Conservation (phyloP, 2,888 invertebrate species). For the Chymomyza amoena region DNA sequence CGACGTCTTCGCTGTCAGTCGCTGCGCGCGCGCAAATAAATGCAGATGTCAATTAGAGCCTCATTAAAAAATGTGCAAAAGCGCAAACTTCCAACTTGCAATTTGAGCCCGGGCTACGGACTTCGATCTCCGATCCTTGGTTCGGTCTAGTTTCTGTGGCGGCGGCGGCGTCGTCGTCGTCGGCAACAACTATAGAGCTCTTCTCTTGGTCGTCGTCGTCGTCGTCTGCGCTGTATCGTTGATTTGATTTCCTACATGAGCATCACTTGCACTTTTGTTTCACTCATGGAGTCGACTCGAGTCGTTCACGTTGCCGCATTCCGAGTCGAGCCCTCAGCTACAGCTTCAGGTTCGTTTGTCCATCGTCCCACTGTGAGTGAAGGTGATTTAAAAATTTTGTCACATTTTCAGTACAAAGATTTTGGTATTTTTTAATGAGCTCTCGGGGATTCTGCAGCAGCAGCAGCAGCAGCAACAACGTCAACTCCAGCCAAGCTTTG, state of each 20-base stretch:
- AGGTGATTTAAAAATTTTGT: constrained; percentile 78
- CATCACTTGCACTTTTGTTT: constrained; percentile 75
- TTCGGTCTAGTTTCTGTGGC: constrained; percentile 43
- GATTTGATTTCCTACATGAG: constrained; percentile 64
- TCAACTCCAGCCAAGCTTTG: neutral
- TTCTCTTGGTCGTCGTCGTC: constrained; percentile 6
- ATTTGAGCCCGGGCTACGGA: neutral
- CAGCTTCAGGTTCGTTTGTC: neutral
- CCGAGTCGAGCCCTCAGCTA: constrained; percentile 9
- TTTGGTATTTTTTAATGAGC: constrained; percentile 78
- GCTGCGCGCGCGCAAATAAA: constrained; percentile 62
- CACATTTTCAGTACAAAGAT: constrained; percentile 77
- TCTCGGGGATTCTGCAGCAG: constrained; percentile 57
- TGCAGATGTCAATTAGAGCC: constrained; percentile 78
- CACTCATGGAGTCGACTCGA: neutral
- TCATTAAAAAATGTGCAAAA: constrained; percentile 74
- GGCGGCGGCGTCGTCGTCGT: neutral
- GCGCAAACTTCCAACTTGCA: constrained; percentile 33
- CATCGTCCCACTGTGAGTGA: constrained; percentile 48
- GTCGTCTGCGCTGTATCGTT: constrained; percentile 8
- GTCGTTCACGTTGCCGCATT: constrained; percentile 39
- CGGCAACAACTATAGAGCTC: neutral
- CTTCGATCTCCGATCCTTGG: neutral
- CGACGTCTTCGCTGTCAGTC: constrained; percentile 5
- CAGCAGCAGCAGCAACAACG: neutral